Conservation (phyloP, 2,888 invertebrate species). For the Nineta flava region DNA sequence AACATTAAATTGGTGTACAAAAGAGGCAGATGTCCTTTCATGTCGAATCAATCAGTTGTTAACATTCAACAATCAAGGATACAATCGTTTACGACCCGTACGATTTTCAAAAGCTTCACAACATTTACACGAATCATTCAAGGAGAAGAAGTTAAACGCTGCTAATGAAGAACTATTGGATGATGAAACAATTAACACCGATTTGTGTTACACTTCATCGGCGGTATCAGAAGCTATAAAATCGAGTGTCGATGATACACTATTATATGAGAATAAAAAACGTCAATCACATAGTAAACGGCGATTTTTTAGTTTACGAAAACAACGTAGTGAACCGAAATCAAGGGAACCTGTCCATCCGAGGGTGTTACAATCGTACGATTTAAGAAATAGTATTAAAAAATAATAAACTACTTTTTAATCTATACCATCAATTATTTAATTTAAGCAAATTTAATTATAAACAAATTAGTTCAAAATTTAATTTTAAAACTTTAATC, state of each 20-base stretch:
- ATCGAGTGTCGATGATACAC: neutral
- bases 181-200: neutral
- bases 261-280: neutral
- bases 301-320: neutral
- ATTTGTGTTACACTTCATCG: neutral
- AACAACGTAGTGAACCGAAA: neutral
- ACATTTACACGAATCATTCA: constrained; percentile 4
- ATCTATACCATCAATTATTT: neutral
- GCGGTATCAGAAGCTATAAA: neutral
- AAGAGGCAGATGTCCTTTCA: neutral
- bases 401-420: neutral
- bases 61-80: constrained; percentile 8
- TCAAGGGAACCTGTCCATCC: constrained; percentile 2
- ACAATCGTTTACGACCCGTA: constrained; percentile 11
- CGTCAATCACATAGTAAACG: neutral
- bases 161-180: constrained; percentile 1
- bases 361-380: constrained; percentile 1
- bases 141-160: neutral
- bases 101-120: constrained; percentile 10
- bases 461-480: neutral
- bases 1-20: constrained; percentile 3
- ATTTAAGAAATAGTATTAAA: neutral
- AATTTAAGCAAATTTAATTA: neutral
- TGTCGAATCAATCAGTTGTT: neutral
- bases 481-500: neutral